Percentiles rank a stretch among this genome's conserved stretches.
Evolutionary conservation across 2,797 vertebrate species (phyloP).

Genomic region (Malurus splendens): DNA sequence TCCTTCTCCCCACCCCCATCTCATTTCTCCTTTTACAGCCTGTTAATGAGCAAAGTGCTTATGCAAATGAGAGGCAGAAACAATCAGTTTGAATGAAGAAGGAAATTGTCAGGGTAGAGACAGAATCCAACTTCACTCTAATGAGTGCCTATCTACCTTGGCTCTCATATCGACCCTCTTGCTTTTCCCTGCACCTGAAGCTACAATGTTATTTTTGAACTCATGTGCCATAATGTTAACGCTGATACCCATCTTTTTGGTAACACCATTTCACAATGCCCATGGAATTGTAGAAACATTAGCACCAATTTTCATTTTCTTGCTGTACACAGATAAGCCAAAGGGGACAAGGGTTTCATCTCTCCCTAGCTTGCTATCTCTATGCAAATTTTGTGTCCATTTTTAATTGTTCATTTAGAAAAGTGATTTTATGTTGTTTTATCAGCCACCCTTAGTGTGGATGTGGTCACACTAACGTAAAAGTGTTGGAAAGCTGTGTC

Average conservation of each 20-base stretch:
- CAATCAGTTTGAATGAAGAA: conserved; percentile 24
- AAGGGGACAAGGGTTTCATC: conserved; percentile 27
- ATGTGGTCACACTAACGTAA: not conserved
- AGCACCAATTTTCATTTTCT: conserved; percentile 33
- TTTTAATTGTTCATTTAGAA: conserved; percentile 55
- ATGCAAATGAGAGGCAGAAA: conserved; percentile 62
- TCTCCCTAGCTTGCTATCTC: conserved; percentile 47
- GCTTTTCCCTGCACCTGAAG: not conserved
- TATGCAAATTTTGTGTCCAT: conserved; percentile 53
- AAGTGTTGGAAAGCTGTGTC: not conserved
- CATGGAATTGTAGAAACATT: not conserved
- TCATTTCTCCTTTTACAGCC: conserved; percentile 48
- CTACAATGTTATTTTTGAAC: not conserved
- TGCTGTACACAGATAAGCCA: conserved; percentile 22
- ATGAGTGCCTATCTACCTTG: not conserved
- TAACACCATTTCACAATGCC: not conserved
- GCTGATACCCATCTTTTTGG: not conserved
- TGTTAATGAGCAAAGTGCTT: conserved; percentile 58
- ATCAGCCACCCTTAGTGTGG: conserved; percentile 1
- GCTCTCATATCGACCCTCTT: not conserved
- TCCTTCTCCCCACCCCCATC: conserved; percentile 15
- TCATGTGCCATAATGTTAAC: not conserved
- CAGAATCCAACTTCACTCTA: not conserved
- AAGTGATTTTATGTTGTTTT: conserved; percentile 45
- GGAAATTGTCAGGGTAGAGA: conserved; percentile 22